Evolutionary conservation across 2,113 vertebrate species (phyloP).

Genomic region (Xenopus borealis): DNA sequence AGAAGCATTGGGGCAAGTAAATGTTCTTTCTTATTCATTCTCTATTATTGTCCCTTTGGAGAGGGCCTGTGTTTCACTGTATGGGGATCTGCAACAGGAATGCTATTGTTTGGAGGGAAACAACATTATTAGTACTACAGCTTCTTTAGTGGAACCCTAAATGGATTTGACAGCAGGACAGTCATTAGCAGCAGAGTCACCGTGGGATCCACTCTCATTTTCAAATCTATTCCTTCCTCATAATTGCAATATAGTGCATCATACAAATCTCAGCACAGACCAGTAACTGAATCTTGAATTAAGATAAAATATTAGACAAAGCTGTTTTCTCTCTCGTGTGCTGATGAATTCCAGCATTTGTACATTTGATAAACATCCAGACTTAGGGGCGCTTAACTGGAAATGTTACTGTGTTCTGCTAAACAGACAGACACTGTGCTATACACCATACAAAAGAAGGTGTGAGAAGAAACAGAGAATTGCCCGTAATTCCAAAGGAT

Average conservation of each 20-base stretch:
- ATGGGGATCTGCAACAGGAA: not conserved
- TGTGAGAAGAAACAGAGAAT: not conserved
- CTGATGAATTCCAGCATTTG: too few relatives aligned
- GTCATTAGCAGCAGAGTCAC: not conserved
- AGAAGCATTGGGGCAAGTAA: too few relatives aligned
- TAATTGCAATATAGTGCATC: not conserved
- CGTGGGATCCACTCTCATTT: not conserved
- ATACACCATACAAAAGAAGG: not conserved
- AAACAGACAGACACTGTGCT: not conserved
- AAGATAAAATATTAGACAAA: too few relatives aligned
- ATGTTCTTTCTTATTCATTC: not conserved
- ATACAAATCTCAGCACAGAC: not conserved
- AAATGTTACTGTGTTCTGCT: not conserved
- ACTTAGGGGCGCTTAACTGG: not conserved
- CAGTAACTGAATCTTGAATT: not conserved
- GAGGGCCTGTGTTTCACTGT: not conserved
- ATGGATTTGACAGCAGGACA: constrained; percentile 3
- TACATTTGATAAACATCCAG: too few relatives aligned
- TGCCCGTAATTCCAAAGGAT: constrained; percentile 1
- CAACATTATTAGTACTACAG: not conserved
- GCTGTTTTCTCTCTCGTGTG: too few relatives aligned
- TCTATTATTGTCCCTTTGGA: not conserved
- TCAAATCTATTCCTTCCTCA: not conserved
- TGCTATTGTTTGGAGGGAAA: not conserved
- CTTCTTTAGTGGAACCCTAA: not conserved